A percentile compares a stretch with the other conserved stretches of the same genome.
phyloP scores from a whole-genome alignment of 2,797 vertebrate species.

The Scolopax rusticola region DNA sequence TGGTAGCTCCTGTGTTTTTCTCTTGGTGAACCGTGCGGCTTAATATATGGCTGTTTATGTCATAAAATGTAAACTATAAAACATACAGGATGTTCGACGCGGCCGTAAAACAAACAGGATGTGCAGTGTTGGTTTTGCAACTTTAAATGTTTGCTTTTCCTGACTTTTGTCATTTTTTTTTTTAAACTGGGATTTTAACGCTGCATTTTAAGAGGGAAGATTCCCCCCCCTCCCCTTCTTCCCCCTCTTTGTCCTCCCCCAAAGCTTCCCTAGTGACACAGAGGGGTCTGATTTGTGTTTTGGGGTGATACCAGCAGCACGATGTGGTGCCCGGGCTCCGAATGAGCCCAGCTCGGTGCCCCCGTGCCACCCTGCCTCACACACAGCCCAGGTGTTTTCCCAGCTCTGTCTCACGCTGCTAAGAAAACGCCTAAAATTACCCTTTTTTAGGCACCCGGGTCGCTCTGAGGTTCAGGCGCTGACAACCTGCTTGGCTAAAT shows the following conservation, averaged over 20 bases:
- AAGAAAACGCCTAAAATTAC: not conserved
- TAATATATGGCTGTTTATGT: constrained; percentile 23
- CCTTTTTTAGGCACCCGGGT: not conserved
- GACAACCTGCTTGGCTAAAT: not conserved
- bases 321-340: rapidly evolving
- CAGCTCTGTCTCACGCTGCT: not conserved
- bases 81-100: constrained; percentile 38
- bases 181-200: not conserved
- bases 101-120: constrained; percentile 62
- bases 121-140: constrained; percentile 38
- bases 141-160: constrained; percentile 6
- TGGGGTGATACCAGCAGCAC: rapidly evolving
- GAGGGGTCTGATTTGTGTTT: not conserved
- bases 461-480: not conserved
- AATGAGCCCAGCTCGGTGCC: not conserved
- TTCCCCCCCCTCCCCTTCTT: not conserved
- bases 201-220: not conserved
- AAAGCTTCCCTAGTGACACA: not conserved
- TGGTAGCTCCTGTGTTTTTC: not conserved
- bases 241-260: not conserved
- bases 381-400: not conserved
- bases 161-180: constrained; percentile 37
- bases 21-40: not conserved
- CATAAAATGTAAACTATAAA: constrained; percentile 52
- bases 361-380: rapidly evolving